These are phyloP conservation scores for Drosophila emarginata DNA, from an alignment of 2,888 invertebrate species.

Conservation along the genomic window DNA sequence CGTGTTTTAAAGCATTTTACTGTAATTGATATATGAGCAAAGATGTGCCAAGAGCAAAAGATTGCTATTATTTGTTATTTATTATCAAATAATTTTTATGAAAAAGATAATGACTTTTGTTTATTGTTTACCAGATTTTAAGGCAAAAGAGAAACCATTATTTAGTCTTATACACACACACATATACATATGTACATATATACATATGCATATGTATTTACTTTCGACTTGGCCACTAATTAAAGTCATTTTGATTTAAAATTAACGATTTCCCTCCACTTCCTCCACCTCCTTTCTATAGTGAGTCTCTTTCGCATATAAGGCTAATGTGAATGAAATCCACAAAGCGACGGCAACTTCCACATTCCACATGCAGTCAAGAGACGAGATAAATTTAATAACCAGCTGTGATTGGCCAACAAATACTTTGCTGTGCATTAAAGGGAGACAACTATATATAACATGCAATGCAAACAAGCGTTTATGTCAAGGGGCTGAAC, in stretches of 20 bases:
- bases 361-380: constrained; percentile 69
- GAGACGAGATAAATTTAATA: constrained; percentile 54
- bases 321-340: constrained; percentile 48
- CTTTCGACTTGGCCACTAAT: constrained; percentile 46
- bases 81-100: constrained; percentile 27
- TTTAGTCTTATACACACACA: background rate
- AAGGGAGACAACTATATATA: constrained; percentile 23
- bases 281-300: background rate
- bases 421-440: constrained; percentile 2
- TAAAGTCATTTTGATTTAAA: constrained; percentile 59
- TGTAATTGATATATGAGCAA: constrained; percentile 68
- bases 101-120: background rate
- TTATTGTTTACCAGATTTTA: background rate
- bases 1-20: constrained; percentile 53
- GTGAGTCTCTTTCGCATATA: background rate
- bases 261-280: constrained; percentile 14
- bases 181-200: background rate
- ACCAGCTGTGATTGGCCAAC: constrained; percentile 57
- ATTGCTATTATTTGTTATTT: constrained; percentile 48
- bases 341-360: constrained; percentile 52
- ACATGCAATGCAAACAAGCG: constrained; percentile 4
- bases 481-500: constrained; percentile 24
- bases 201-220: background rate
- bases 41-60: constrained; percentile 44
- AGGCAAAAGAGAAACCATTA: background rate